Percentiles rank a stretch among this genome's conserved stretches.
These are phyloP conservation scores for Manis pentadactyla DNA, from an alignment of 2,797 vertebrate genomes.

Conservation along the genomic window DNA sequence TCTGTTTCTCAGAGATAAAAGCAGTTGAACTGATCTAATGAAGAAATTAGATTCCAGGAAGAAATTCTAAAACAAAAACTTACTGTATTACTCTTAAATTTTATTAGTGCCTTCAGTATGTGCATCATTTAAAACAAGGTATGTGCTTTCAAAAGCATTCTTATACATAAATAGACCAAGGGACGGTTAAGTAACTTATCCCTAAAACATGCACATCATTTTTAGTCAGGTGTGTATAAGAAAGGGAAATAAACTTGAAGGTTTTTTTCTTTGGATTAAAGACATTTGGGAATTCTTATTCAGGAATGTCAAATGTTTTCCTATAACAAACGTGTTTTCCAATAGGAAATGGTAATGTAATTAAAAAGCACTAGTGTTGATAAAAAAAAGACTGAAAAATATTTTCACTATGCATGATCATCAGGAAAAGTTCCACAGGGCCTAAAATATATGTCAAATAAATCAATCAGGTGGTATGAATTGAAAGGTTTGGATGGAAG, in stretches of 20 bases:
- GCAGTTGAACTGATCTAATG: background rate
- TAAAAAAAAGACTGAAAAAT: constrained; percentile 39
- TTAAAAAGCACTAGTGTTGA: constrained; percentile 66
- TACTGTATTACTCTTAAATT: constrained; percentile 67
- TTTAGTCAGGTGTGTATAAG: constrained; percentile 44
- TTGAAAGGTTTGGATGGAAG: background rate
- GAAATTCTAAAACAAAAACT: constrained; percentile 51
- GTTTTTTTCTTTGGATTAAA: constrained; percentile 51
- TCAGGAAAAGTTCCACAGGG: background rate
- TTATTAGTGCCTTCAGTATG: constrained; percentile 83
- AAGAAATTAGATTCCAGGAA: background rate
- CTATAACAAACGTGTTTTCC: constrained; percentile 12
- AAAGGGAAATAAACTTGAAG: constrained; percentile 61
- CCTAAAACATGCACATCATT: constrained; percentile 83
- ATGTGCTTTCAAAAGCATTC: constrained; percentile 82
- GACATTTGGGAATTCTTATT: constrained; percentile 58
- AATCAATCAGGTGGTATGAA: constrained; percentile 34
- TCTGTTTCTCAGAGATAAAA: background rate
- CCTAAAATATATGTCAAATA: constrained; percentile 33
- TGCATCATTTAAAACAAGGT: constrained; percentile 81
- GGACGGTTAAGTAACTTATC: constrained; percentile 62
- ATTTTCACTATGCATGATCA: background rate
- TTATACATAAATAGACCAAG: constrained; percentile 81
- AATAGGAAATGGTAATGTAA: constrained; percentile 61
- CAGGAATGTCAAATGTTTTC: constrained; percentile 56